Base-by-base conservation (phyloP, 2,888 invertebrate species). In the Clanis bilineata region DNA sequence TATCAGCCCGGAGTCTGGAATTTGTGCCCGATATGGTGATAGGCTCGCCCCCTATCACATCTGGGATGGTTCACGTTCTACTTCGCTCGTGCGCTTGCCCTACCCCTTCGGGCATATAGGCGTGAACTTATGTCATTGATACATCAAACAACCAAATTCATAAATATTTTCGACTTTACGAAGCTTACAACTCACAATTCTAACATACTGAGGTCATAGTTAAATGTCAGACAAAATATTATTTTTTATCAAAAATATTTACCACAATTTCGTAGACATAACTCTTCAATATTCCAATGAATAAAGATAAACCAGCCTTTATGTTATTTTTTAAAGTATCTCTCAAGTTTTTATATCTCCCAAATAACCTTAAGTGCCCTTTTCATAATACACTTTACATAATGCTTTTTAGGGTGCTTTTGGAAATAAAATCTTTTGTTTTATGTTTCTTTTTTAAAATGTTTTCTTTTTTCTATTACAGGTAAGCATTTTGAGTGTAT, bases 401-500 rank as follows among this genome's bases (percentile, higher is more conserved):
- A 12, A 18, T 18, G 4, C 39, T 41, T 23, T 41, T 44, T 47
- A 15, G 25, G n/a, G 6, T n/a, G 7, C 25, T n/a, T 45, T 45
- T n/a, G n/a, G 15, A 45, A 45, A 45, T 1, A 25, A n/a, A 25
- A 6, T 5, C 4, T 47, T 47, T 6, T 36, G 36, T 15, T 51
- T 9, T 2, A 9, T 51, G 18, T 51, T 10, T 51, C 3, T 18
- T 23, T 23, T 12, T 32, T 51, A 10, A 32, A 51, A 51, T 51
- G 32, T 51, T 51, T 28, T 51, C 9, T 51, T 51, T 15, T 32
- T 51, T 32, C 9, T n/a, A 15, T 51, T 51, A 1, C 51, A 51
- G 51, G 51, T 51, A 51, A 51, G 51, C 28, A 18, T 51, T n/a
- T 51, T 51, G 51, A 32, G 51, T 32, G 25, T 51, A 28, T 32